Percentiles rank a stretch among this genome's conserved stretches.
These are phyloP conservation scores for Chelmon rostratus DNA, from an alignment of 2,797 vertebrate genomes.

Conservation along the genomic window DNA sequence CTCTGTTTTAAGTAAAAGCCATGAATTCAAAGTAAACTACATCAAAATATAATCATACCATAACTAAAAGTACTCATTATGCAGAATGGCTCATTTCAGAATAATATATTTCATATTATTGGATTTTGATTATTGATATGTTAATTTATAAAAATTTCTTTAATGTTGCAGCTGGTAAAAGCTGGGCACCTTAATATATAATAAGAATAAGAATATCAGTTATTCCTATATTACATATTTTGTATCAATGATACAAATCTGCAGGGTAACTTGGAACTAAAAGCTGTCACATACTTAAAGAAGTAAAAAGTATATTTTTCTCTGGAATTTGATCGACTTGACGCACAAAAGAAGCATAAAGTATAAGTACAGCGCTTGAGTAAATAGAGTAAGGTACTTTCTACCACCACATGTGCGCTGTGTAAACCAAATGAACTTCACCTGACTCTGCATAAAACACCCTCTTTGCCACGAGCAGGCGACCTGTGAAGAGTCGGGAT, in stretches of 20 bases:
- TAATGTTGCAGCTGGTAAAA: not conserved
- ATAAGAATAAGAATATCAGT: too few relatives aligned
- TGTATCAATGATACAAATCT: not conserved
- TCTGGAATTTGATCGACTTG: not conserved
- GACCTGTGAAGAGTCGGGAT: slow-evolving; percentile 39
- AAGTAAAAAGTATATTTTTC: not conserved
- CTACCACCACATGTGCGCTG: not conserved
- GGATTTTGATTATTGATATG: too few relatives aligned
- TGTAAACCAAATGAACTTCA: not conserved
- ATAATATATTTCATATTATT: not conserved
- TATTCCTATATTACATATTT: not conserved
- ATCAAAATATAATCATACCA: not conserved
- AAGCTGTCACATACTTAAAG: not conserved
- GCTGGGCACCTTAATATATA: too few relatives aligned
- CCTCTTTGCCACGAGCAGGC: slow-evolving; percentile 17
- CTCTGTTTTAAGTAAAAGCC: not conserved
- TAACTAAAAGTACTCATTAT: not conserved
- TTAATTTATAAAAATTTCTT: not conserved
- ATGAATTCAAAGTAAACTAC: not conserved
- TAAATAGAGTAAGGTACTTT: not conserved
- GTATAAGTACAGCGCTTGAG: not conserved
- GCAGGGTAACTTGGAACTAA: not conserved
- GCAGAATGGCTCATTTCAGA: not conserved
- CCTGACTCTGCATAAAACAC: slow-evolving; percentile 5
- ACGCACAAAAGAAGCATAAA: too few relatives aligned